Percentiles rank a stretch among this genome's conserved stretches.
These are phyloP conservation scores for Leiothrix lutea DNA, from an alignment of 2,113 vertebrate genomes.

Conservation along the genomic window DNA sequence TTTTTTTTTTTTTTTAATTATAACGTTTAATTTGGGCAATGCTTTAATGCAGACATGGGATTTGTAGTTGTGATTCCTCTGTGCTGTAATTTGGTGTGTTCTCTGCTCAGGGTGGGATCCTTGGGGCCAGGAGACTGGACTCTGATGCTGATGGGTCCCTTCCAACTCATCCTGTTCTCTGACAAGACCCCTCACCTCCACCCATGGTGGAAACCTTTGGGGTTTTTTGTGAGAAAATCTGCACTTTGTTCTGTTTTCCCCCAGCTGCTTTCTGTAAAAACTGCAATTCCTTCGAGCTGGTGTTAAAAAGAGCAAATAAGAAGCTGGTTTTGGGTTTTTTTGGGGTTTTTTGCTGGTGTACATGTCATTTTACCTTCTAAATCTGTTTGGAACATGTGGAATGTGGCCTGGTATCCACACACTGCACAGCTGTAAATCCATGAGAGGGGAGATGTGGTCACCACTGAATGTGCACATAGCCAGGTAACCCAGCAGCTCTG, in stretches of 20 bases:
- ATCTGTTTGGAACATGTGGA: background rate
- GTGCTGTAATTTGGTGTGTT: background rate
- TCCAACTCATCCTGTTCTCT: background rate
- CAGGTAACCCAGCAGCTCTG: background rate
- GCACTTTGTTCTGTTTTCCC: background rate
- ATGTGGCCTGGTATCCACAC: background rate
- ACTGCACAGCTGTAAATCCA: background rate
- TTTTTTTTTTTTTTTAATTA: too few species aligned
- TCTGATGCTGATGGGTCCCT: background rate
- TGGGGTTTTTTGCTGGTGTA: background rate
- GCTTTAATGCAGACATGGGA: background rate
- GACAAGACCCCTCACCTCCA: background rate
- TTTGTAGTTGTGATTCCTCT: background rate
- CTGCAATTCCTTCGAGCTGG: background rate
- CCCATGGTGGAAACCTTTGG: background rate
- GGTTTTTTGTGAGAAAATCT: background rate
- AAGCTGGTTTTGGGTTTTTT: background rate
- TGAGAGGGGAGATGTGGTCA: background rate
- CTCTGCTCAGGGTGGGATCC: background rate
- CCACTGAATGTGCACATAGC: background rate
- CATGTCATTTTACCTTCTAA: conserved; percentile 13
- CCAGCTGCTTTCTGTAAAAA: background rate
- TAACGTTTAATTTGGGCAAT: background rate
- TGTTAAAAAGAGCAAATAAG: background rate
- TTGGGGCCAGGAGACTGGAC: background rate